Percentiles rank a stretch among this genome's conserved stretches.
phyloP scores from a whole-genome alignment of 2,888 invertebrate species.

The Coenonympha glycerion region DNA sequence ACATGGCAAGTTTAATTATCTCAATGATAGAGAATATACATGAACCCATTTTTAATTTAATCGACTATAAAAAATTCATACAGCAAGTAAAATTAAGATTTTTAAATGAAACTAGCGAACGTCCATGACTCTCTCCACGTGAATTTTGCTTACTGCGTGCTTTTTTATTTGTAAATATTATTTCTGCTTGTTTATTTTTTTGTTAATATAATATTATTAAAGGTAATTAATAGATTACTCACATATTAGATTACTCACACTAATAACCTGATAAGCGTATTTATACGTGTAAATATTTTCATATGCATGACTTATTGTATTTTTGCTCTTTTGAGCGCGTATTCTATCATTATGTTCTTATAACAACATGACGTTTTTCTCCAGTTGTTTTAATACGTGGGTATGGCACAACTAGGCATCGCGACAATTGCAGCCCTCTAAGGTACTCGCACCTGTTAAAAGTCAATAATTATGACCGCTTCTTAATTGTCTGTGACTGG shows the following conservation, averaged over 20 bases:
- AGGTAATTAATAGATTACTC: slow-evolving; percentile 20
- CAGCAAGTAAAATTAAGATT: too few species aligned
- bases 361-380: slow-evolving; percentile 50
- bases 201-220: slow-evolving; percentile 8
- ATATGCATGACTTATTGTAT: slow-evolving; percentile 44
- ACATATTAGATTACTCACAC: slow-evolving; percentile 10
- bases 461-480: slow-evolving; percentile 39
- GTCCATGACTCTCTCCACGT: too few species aligned
- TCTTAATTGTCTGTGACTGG: slow-evolving; percentile 26
- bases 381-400: slow-evolving; percentile 46
- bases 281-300: slow-evolving; percentile 21
- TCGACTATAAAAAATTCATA: too few species aligned
- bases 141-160: too few species aligned
- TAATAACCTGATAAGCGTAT: slow-evolving; percentile 7
- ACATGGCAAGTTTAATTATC: slow-evolving; percentile 4
- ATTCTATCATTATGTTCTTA: slow-evolving; percentile 52
- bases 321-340: slow-evolving; percentile 32
- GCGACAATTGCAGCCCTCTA: slow-evolving; percentile 53
- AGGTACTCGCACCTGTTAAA: slow-evolving; percentile 66
- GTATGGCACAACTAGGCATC: slow-evolving; percentile 44
- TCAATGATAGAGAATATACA: too few species aligned
- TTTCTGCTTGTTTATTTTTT: background rate
- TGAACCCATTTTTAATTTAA: too few species aligned
- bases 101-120: too few species aligned
- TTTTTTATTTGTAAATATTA: too few species aligned